These are phyloP conservation scores for Gavialis gangeticus DNA, from an alignment of 2,113 vertebrate genomes.

Conservation along the genomic window DNA sequence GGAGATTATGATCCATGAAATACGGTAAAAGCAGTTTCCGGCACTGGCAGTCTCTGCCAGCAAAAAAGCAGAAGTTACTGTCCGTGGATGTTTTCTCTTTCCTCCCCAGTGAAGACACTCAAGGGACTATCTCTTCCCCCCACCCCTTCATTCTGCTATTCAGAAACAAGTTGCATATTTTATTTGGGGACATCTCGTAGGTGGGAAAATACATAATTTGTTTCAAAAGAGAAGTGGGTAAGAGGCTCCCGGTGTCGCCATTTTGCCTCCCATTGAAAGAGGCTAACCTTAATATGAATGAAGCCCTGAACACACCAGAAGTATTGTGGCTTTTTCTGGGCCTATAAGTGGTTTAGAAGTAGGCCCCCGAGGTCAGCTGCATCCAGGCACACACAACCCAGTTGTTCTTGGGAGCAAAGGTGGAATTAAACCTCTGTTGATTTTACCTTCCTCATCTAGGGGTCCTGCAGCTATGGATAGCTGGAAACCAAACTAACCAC, in stretches of 20 bases:
- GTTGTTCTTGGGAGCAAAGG: neutral
- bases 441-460: neutral
- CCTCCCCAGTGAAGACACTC: too few relatives aligned
- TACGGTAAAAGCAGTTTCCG: too few relatives aligned
- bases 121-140: too few relatives aligned
- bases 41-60: too few relatives aligned
- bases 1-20: too few relatives aligned
- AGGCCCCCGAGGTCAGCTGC: neutral
- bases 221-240: too few relatives aligned
- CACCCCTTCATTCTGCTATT: too few relatives aligned
- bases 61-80: too few relatives aligned
- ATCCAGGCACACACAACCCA: neutral
- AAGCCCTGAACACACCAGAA: neutral
- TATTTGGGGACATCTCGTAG: too few relatives aligned
- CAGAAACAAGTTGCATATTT: too few relatives aligned
- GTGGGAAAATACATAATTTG: too few relatives aligned
- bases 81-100: too few relatives aligned
- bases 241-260: neutral
- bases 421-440: neutral
- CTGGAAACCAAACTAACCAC: neutral
- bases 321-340: neutral
- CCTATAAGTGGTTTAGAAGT: neutral
- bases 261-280: neutral
- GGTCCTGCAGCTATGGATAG: neutral
- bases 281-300: fast-evolving